Percentiles rank a stretch among this genome's conserved stretches.
phyloP scores from a whole-genome alignment of 2,113 vertebrate genomes.

The Anseranas semipalmata region DNA sequence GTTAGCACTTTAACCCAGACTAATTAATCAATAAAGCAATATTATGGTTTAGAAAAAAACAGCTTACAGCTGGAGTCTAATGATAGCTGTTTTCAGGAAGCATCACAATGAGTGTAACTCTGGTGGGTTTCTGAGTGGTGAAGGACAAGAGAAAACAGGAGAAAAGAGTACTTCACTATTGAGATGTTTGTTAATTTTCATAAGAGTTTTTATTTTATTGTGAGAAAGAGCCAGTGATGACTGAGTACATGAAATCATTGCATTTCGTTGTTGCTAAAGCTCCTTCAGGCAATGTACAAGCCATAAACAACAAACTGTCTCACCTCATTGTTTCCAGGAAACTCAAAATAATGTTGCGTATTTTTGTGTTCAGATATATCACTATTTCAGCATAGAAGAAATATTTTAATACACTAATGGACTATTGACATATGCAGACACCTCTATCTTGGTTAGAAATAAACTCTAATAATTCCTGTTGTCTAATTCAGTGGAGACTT shows the following conservation, averaged over 20 bases:
- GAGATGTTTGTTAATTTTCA: background rate
- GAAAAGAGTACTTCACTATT: background rate
- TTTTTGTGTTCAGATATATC: background rate
- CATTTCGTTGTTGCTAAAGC: background rate
- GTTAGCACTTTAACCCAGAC: background rate
- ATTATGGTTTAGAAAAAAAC: background rate
- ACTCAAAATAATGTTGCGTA: background rate
- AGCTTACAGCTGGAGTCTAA: background rate
- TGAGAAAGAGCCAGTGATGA: background rate
- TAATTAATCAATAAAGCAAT: background rate
- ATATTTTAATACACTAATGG: background rate
- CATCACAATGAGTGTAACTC: background rate
- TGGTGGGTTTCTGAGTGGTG: background rate
- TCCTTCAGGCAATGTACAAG: background rate
- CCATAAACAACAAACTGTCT: background rate
- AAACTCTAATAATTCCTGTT: background rate
- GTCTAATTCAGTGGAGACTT: background rate
- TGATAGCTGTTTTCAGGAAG: background rate
- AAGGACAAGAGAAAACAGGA: background rate
- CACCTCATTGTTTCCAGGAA: background rate
- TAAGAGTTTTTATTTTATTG: background rate
- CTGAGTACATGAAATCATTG: background rate
- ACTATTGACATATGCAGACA: background rate
- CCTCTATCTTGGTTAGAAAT: background rate
- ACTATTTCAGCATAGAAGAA: background rate